Conservation (phyloP, 2,888 invertebrate species). For the Coleophora flavipennella region DNA sequence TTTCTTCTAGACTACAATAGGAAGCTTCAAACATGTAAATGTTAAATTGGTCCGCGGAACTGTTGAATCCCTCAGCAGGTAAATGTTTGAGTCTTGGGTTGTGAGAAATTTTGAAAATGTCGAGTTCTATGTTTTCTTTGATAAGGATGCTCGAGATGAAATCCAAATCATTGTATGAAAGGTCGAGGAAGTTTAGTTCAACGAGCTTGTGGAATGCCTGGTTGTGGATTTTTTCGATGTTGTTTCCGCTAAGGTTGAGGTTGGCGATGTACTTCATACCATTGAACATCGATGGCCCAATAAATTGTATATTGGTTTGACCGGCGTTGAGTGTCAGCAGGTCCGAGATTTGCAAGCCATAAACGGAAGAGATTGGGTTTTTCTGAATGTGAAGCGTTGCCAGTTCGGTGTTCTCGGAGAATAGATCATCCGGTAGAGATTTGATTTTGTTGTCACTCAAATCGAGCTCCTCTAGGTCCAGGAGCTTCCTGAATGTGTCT, state of each 20-base stretch:
- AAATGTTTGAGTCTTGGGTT: conserved; percentile 78
- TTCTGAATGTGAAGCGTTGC: conserved; percentile 79
- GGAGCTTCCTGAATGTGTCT: conserved; percentile 74
- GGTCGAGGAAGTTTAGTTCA: conserved; percentile 79
- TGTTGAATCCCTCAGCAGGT: conserved; percentile 77
- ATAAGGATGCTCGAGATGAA: conserved; percentile 79
- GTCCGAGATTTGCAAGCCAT: conserved; percentile 74
- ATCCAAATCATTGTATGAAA: conserved; percentile 80
- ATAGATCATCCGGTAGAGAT: conserved; percentile 75
- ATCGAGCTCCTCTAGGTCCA: conserved; percentile 80
- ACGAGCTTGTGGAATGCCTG: conserved; percentile 78
- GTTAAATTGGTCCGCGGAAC: conserved; percentile 73
- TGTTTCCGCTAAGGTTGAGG: conserved; percentile 79
- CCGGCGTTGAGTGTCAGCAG: conserved; percentile 79
- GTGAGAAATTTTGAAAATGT: conserved; percentile 79
- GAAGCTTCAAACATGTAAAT: conserved; percentile 82
- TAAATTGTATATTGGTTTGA: conserved; percentile 76
- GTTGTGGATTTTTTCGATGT: conserved; percentile 77
- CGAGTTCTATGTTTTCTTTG: conserved; percentile 77
- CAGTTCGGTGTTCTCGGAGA: conserved; percentile 76
- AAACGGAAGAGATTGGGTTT: conserved; percentile 77
- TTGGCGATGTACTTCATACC: conserved; percentile 76
- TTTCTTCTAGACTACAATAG: conserved; percentile 77
- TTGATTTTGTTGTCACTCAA: conserved; percentile 79
- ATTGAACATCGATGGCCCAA: conserved; percentile 77